Percentiles rank a stretch among this genome's conserved stretches.
phyloP scores from a whole-genome alignment of 2,797 vertebrate genomes.

The Sebastes minor region DNA sequence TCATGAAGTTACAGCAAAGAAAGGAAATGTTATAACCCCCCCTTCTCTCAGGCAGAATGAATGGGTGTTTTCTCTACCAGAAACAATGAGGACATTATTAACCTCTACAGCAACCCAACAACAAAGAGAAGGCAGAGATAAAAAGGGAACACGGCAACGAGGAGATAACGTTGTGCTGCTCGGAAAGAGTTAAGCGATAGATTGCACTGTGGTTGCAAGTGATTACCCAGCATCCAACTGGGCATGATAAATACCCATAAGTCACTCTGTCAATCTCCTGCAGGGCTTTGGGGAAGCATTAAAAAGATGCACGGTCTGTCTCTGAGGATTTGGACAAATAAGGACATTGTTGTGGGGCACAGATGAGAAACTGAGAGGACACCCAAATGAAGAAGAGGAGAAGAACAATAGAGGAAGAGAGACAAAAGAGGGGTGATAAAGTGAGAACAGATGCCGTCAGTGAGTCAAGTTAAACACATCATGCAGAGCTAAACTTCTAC shows the following conservation, averaged over 20 bases:
- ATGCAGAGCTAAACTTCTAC: not conserved
- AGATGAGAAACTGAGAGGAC: not conserved
- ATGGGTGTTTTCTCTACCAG: not conserved
- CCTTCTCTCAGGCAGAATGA: not conserved
- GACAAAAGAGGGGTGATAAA: not conserved
- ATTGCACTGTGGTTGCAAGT: slow-evolving; percentile 9
- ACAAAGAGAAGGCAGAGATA: not conserved
- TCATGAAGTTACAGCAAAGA: too few relatives aligned
- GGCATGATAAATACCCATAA: slow-evolving; percentile 26
- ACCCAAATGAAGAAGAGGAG: not conserved
- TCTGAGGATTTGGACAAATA: not conserved
- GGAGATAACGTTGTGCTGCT: not conserved
- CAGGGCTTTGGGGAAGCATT: not conserved
- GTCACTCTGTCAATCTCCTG: not conserved
- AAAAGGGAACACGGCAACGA: not conserved
- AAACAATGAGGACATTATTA: slow-evolving; percentile 24
- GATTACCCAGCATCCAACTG: not conserved
- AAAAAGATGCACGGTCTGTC: not conserved
- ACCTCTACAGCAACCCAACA: not conserved
- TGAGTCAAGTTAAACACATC: not conserved
- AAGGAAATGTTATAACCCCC: too few relatives aligned
- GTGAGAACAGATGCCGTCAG: not conserved
- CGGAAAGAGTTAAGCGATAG: slow-evolving; percentile 5
- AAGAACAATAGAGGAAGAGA: not conserved
- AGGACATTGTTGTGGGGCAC: not conserved